Evolutionary conservation across 2,113 vertebrate species (phyloP).

Genomic region (Sander lucioperca): DNA sequence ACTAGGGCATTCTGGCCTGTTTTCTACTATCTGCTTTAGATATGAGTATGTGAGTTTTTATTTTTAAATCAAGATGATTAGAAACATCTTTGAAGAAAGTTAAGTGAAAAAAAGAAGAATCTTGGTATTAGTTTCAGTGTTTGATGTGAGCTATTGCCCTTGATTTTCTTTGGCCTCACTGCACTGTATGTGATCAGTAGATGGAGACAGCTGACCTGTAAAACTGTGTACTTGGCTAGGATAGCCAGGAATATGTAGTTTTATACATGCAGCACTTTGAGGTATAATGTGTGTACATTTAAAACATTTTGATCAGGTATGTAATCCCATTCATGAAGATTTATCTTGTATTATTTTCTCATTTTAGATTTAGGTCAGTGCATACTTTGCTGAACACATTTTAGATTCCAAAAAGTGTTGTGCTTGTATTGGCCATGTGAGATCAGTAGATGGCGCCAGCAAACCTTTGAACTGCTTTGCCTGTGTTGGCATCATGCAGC

Average conservation of each 20-base stretch:
- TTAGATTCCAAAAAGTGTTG: neutral
- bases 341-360: neutral
- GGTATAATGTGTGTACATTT: neutral
- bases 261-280: neutral
- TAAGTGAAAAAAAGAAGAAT: neutral
- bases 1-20: neutral
- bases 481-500: neutral
- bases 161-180: constrained; percentile 1
- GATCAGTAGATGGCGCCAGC: constrained; percentile 58
- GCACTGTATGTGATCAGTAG: neutral
- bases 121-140: neutral
- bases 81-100: constrained; percentile 5
- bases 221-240: neutral
- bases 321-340: neutral
- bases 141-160: constrained; percentile 13
- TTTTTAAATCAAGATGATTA: constrained; percentile 6
- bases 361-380: neutral
- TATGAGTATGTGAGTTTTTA: neutral
- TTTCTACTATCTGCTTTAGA: constrained; percentile 20
- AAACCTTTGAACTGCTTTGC: neutral
- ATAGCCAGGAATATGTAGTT: neutral
- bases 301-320: neutral
- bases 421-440: neutral
- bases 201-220: constrained; percentile 21
- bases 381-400: neutral